Conservation (phyloP, 2,888 invertebrate species). For the Cephus sareptanus region DNA sequence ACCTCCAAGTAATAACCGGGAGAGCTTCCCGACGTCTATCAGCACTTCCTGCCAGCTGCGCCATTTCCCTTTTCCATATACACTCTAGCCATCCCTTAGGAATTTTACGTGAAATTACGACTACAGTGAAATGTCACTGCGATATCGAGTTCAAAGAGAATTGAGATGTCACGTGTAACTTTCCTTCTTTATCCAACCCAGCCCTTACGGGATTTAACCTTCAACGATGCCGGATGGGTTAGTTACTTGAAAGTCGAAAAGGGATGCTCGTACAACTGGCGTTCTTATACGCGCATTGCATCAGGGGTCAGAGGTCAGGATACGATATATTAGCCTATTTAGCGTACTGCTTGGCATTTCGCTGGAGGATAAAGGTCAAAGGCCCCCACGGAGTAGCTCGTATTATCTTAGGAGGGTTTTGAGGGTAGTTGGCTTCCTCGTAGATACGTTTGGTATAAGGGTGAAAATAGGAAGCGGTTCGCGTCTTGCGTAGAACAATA, state of each 20-base stretch:
- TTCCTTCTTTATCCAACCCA: not conserved
- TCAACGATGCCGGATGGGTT: not conserved
- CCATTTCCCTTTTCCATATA: not conserved
- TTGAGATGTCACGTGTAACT: not conserved
- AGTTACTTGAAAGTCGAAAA: not conserved
- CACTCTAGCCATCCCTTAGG: not conserved
- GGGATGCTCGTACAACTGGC: not conserved
- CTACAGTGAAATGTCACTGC: not conserved
- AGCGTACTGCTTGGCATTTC: slow-evolving; percentile 55
- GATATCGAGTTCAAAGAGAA: not conserved
- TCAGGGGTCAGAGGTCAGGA: not conserved
- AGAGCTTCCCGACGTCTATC: not conserved
- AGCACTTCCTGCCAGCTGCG: not conserved
- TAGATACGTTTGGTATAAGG: not conserved
- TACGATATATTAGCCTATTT: slow-evolving; percentile 19
- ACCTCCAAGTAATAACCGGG: not conserved
- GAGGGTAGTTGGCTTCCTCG: slow-evolving; percentile 35
- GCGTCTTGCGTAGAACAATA: slow-evolving; percentile 47
- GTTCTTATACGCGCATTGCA: not conserved
- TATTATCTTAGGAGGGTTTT: slow-evolving; percentile 49
- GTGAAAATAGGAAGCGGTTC: not conserved
- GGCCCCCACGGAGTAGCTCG: slow-evolving; percentile 33
- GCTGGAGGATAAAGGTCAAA: slow-evolving; percentile 48
- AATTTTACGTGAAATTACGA: not conserved
- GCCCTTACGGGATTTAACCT: not conserved